Conservation (phyloP, 2,888 invertebrate species). For the Drosophila algonquin region DNA sequence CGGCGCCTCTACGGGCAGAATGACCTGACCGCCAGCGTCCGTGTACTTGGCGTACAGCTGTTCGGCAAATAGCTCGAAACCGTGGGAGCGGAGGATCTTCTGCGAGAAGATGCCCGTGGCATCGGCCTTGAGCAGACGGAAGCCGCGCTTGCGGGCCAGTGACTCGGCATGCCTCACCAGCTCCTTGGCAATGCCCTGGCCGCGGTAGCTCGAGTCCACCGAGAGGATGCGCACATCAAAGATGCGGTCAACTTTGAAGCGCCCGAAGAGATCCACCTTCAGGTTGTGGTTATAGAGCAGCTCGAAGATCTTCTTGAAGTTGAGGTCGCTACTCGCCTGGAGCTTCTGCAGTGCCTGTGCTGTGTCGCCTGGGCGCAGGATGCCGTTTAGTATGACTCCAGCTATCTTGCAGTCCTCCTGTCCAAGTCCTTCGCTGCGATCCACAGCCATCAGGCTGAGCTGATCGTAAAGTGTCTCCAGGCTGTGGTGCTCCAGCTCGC, state of each 20-base stretch:
- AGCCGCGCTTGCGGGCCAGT: slow-evolving; percentile 87
- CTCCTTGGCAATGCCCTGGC: slow-evolving; percentile 90
- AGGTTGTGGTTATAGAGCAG: slow-evolving; percentile 89
- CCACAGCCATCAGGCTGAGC: slow-evolving; percentile 88
- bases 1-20: slow-evolving; percentile 87
- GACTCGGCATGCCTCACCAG: slow-evolving; percentile 88
- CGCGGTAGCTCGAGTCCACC: slow-evolving; percentile 88
- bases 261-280: slow-evolving; percentile 88
- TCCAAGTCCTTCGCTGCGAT: slow-evolving; percentile 83
- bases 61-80: slow-evolving; percentile 87
- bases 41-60: slow-evolving; percentile 89
- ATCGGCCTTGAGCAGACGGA: slow-evolving; percentile 90
- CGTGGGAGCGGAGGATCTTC: slow-evolving; percentile 88
- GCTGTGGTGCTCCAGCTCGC: slow-evolving; percentile 89
- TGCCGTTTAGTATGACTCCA: slow-evolving; percentile 91
- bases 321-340: slow-evolving; percentile 86
- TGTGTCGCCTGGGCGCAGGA: slow-evolving; percentile 89
- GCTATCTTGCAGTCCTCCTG: slow-evolving; percentile 87
- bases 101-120: slow-evolving; percentile 93
- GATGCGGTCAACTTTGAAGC: slow-evolving; percentile 88
- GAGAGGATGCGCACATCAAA: slow-evolving; percentile 93
- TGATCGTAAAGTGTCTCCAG: slow-evolving; percentile 89
- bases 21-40: slow-evolving; percentile 86
- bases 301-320: slow-evolving; percentile 91
- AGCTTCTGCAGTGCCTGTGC: slow-evolving; percentile 89